Evolutionary conservation across 2,888 invertebrate genomes (phyloP).

Genomic region (Eilema griseolum): DNA sequence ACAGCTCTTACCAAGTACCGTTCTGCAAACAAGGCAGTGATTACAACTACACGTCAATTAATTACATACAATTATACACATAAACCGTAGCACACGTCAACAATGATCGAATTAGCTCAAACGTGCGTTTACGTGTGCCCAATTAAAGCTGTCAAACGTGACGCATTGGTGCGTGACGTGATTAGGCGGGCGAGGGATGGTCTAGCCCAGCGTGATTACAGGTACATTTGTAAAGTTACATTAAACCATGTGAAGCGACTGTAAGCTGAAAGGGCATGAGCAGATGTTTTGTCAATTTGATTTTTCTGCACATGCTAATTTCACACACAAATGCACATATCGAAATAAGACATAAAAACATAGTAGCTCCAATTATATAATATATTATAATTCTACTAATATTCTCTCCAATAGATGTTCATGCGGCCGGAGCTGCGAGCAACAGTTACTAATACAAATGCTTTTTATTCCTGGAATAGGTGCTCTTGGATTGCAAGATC

Average conservation of each 20-base stretch:
- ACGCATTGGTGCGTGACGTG: conserved; percentile 71
- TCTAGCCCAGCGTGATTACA: conserved; percentile 20
- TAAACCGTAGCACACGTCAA: conserved; percentile 52
- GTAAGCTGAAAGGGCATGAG: background rate
- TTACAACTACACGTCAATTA: background rate
- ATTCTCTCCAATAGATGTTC: no score
- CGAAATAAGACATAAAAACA: no score
- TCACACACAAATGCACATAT: no score
- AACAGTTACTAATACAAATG: no score
- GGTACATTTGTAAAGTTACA: background rate
- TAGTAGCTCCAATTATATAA: no score
- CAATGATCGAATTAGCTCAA: conserved; percentile 71
- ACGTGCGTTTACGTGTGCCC: conserved; percentile 70
- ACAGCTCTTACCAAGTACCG: no score
- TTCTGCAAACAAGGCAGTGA: background rate
- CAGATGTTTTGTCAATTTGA: background rate
- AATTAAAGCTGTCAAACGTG: conserved; percentile 77
- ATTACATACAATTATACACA: conserved; percentile 12
- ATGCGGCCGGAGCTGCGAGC: no score
- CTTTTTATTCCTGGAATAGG: no score
- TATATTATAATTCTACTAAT: no score
- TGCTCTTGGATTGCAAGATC: no score
- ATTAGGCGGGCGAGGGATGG: conserved; percentile 68
- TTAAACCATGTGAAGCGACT: background rate
- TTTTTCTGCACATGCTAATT: background rate